Percentiles rank a stretch among this genome's conserved stretches.
Conservation (phyloP, 2,113 vertebrate genomes). For the Gallinago undulata region DNA sequence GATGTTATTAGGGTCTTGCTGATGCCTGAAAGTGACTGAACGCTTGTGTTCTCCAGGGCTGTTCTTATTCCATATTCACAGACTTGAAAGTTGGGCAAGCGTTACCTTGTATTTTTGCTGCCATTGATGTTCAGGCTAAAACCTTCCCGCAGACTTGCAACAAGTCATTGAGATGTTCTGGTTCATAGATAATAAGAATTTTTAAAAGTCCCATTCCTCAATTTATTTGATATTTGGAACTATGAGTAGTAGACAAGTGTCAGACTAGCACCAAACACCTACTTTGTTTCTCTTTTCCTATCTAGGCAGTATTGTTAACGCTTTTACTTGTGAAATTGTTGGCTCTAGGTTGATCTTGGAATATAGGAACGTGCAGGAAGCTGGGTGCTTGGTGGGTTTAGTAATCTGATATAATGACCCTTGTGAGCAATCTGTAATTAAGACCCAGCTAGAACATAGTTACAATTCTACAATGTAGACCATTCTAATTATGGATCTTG, state of each 20-base stretch:
- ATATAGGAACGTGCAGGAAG: not conserved
- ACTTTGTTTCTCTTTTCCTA: not conserved
- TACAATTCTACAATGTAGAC: not conserved
- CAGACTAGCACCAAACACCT: not conserved
- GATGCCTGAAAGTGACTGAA: not conserved
- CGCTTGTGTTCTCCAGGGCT: not conserved
- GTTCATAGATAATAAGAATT: not conserved
- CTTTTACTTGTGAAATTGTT: not conserved
- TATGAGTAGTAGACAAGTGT: not conserved
- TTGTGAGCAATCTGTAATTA: constrained; percentile 9
- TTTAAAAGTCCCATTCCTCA: not conserved
- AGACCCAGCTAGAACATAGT: not conserved
- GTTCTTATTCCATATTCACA: not conserved
- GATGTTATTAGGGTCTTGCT: not conserved
- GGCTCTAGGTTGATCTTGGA: not conserved
- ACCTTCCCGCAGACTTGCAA: not conserved
- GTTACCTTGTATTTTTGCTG: not conserved
- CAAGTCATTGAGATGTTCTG: not conserved
- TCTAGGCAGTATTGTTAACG: not conserved
- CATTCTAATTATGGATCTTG: not conserved
- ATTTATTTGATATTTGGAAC: not conserved
- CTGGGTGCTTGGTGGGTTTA: not conserved
- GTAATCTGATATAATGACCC: not conserved
- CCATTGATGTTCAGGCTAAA: not conserved
- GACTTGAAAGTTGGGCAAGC: not conserved